Base-by-base conservation (phyloP, 2,888 invertebrate species). In the Tetropium fuscum region DNA sequence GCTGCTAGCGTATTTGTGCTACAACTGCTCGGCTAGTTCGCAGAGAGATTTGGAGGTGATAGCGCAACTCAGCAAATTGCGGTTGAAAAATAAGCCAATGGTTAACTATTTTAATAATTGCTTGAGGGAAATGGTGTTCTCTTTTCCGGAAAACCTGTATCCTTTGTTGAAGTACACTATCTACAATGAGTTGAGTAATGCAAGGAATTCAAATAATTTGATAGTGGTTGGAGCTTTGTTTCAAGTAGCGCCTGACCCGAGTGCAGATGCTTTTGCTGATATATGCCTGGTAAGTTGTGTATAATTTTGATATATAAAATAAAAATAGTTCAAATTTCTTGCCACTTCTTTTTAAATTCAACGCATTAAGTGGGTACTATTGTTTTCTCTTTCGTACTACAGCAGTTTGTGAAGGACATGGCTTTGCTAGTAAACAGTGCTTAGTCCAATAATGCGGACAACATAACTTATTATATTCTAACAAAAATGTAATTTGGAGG, bases 201-300 rank as follows among this genome's bases (percentile, higher is more conserved):
- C 92, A 19, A 88, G 97, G 58, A 96, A 97, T 83, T 94, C 95
- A 0, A 97, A 97, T 84, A 98, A 98, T 82, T 93, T 97, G 91
- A 89, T 94, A 7, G 91, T 97, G 81, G 85, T 98, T 10, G 91
- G 91, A 1, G 92, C 93, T 6, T 90, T 97, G 82, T 93, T 97
- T 77, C 93, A 93, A 81, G 90, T 92, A 16, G 87, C 91, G 60
- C 90, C 94, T 2, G 93, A 93, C 68, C 85, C 87, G 36, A 92
- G 96, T 44, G 93, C 97, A 0, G 89, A 88, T 48, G 88, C 92
- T 64, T 87, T 95, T 74, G 94, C 94, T 0, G 92, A 93, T 78
- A 93, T 94, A 13, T 94, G 90, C 74, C 83, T 87, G 83, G 88
- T 87, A 76, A 75, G 77, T 71, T 22, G n/a, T 30, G n/a, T 44